These are phyloP conservation scores for Polypterus senegalus DNA, from an alignment of 2,113 vertebrate species.

Conservation along the genomic window DNA sequence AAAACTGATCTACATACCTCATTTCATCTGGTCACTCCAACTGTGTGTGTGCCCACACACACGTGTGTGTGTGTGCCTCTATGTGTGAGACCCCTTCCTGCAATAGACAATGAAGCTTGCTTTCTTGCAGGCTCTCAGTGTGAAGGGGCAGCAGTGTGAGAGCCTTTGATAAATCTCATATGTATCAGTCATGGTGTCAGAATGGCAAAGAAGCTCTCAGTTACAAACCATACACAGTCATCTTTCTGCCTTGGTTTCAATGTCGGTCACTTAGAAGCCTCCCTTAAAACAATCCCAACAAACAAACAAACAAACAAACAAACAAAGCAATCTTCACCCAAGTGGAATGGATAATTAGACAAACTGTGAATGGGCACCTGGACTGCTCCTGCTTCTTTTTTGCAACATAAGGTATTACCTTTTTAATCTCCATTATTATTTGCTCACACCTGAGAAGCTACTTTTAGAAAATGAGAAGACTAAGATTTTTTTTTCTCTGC, in stretches of 20 bases:
- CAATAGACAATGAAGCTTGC: conserved; percentile 3
- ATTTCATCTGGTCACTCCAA: conserved; percentile 28
- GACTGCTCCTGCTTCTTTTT: conserved; percentile 23
- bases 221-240: conserved; percentile 29
- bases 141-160: conserved; percentile 17
- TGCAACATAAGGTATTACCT: conserved; percentile 40
- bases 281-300: not conserved
- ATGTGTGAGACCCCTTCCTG: conserved; percentile 12
- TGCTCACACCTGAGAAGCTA: too few relatives aligned
- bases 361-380: conserved; percentile 24
- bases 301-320: not conserved
- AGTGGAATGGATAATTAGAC: conserved; percentile 40
- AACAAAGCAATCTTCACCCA: conserved; percentile 30
- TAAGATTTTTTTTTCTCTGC: too few relatives aligned
- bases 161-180: conserved; percentile 56
- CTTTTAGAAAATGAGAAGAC: too few relatives aligned
- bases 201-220: conserved; percentile 39
- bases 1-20: conserved; percentile 8
- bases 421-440: conserved; percentile 21
- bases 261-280: conserved; percentile 32
- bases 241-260: conserved; percentile 36
- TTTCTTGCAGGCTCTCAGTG: conserved; percentile 7
- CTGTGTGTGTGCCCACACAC: conserved; percentile 21
- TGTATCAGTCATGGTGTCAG: conserved; percentile 56
- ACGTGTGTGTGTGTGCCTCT: conserved; percentile 15